Base-by-base conservation (phyloP, 2,797 vertebrate species). In the Rhynchonycteris naso region DNA sequence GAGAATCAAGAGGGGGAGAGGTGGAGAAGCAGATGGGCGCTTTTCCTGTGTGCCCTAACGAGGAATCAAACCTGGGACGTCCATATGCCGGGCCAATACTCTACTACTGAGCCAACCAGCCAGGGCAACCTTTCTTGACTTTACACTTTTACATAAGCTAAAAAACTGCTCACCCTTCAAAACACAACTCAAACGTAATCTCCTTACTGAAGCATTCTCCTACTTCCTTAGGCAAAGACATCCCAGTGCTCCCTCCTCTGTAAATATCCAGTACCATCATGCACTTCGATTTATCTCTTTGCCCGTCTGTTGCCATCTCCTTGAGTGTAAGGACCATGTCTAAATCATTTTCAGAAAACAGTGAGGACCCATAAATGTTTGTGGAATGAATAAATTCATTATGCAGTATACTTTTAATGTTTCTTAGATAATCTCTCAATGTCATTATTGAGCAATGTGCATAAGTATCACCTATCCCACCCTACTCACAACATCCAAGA, bases 291-390 rank as follows among this genome's bases (percentile, higher is more conserved):
- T 35, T 68, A 21, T 59, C 61, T 91, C 66, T 80, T 65, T 63
- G 61, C 47, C 38, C 38, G n/a, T 19, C 50, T 80, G 47, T 71
- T 82, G 52, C 22, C 15, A 26, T 69, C 79, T 80, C 78, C 78
- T 86, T 52, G 61, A 89, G 61, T 35, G 19, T 26, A 80, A 47
- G 61, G 68, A 56, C 54, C 54, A 35, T 88, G 43, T 86, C 69
- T 88, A 90, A 89, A 50, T 85, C 52, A 66, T 74, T 91, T 93
- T 75, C 50, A 90, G 56, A 71, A 75, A 87, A 71, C 15, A 69
- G 22, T 22, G 50, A 56, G 43, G 54, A 61, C 38, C 38, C 58
- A 50, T 58, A 82, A 91, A 75, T 75, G 18, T 52, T 33, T 80
- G 30, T 91, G 75, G 82, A 83, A 84, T 91, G 33, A 83, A 87